phyloP scores from a whole-genome alignment of 1,140 invertebrate genomes.

The Lamellibrachia luymesi region DNA sequence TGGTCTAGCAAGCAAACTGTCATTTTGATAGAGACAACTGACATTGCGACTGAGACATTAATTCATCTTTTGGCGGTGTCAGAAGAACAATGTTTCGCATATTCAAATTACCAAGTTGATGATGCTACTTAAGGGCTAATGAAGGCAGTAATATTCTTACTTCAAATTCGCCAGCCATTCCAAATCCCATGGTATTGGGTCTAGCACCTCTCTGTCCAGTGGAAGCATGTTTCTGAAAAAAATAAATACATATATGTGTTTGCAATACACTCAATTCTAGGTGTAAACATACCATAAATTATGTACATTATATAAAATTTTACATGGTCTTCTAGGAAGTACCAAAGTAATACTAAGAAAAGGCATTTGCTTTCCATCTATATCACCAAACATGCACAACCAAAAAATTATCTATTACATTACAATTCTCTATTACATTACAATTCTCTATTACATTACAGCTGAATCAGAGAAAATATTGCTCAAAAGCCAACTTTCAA shows the following conservation, averaged over 20 bases:
- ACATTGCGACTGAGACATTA: no score
- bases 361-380: neutral
- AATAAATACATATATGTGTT: neutral
- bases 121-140: neutral
- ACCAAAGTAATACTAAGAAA: neutral
- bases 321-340: neutral
- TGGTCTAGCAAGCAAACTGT: no score
- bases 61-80: no score
- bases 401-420: neutral
- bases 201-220: neutral
- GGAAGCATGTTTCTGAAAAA: neutral
- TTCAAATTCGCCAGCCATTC: slow-evolving; percentile 11
- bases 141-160: neutral
- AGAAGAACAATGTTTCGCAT: no score
- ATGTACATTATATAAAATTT: neutral
- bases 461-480: neutral
- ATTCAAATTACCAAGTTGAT: neutral
- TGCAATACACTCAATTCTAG: neutral
- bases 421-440: neutral
- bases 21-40: no score
- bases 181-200: neutral
- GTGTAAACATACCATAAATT: neutral
- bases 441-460: neutral
- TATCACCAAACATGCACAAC: neutral
- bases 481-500: neutral